Conservation (phyloP, 1,140 invertebrate genomes). For the Drosophila bocki region DNA sequence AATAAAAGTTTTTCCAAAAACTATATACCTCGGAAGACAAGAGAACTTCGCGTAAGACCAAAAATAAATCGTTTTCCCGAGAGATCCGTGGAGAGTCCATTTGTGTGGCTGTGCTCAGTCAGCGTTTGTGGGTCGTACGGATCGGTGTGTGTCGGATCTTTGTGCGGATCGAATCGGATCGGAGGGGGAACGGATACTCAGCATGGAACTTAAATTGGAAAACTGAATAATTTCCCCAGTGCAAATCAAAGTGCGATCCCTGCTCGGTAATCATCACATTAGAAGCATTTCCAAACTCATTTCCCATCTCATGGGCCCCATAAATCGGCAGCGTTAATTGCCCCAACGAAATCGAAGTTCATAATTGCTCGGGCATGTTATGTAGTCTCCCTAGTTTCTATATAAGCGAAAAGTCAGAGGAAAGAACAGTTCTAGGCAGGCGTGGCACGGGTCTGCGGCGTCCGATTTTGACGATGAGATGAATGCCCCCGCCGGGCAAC, state of each 20-base stretch:
- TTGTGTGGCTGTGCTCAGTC: slow-evolving; percentile 14
- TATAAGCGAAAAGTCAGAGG: slow-evolving; percentile 26
- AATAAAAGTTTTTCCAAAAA: slow-evolving; percentile 42
- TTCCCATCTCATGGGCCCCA: slow-evolving; percentile 5
- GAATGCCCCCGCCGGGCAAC: slow-evolving; percentile 42
- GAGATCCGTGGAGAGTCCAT: slow-evolving; percentile 47
- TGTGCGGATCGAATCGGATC: slow-evolving; percentile 13
- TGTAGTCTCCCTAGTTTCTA: slow-evolving; percentile 31
- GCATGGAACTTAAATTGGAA: slow-evolving; percentile 43
- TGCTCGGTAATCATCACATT: slow-evolving; percentile 40
- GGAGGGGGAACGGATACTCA: slow-evolving; percentile 1
- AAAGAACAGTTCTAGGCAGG: slow-evolving; percentile 29
- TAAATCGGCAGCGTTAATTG: slow-evolving; percentile 30
- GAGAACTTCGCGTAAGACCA: slow-evolving; percentile 39
- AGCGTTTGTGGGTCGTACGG: slow-evolving; percentile 44
- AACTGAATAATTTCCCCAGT: slow-evolving; percentile 32
- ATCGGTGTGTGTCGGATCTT: slow-evolving; percentile 38
- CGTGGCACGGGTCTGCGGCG: slow-evolving; percentile 36
- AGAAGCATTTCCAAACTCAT: slow-evolving; percentile 7
- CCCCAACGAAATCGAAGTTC: slow-evolving; percentile 39
- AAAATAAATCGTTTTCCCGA: slow-evolving; percentile 46
- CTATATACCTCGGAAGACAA: slow-evolving; percentile 27
- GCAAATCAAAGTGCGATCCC: slow-evolving; percentile 31
- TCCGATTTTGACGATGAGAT: slow-evolving; percentile 38
- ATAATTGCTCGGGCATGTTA: slow-evolving; percentile 51